A percentile compares a stretch with the other conserved stretches of the same genome.
Conservation (phyloP, 2,888 invertebrate genomes). For the Ganaspis brasiliensis region DNA sequence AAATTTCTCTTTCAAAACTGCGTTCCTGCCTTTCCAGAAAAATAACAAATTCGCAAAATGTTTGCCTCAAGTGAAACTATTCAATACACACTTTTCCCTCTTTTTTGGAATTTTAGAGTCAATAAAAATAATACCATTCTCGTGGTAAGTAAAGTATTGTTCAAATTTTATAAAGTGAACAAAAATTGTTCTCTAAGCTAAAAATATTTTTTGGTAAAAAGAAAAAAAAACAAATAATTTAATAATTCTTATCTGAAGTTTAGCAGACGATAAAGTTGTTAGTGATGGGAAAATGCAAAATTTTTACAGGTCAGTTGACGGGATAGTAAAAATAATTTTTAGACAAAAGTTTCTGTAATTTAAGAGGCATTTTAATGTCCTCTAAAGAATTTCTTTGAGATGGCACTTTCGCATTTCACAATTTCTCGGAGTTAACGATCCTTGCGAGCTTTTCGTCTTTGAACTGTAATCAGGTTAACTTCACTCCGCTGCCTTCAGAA, state of each 20-base stretch:
- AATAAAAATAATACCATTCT: background rate
- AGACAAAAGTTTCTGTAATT: conserved; percentile 5
- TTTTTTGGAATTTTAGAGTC: background rate
- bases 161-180: background rate
- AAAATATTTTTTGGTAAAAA: too few relatives aligned
- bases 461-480: conserved; percentile 56
- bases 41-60: conserved; percentile 5
- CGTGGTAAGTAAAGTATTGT: background rate
- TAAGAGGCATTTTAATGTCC: conserved; percentile 24
- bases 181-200: background rate
- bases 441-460: conserved; percentile 55
- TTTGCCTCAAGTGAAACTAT: background rate
- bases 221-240: too few relatives aligned
- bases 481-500: conserved; percentile 37
- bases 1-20: background rate
- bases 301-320: too few relatives aligned
- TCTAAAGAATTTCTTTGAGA: conserved; percentile 3
- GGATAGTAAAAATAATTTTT: background rate
- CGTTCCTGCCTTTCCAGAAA: conserved; percentile 1
- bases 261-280: too few relatives aligned
- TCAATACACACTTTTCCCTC: conserved; percentile 10
- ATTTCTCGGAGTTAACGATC: conserved; percentile 54
- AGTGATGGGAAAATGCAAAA: too few relatives aligned
- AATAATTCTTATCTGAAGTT: too few relatives aligned
- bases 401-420: conserved; percentile 26